These are phyloP conservation scores for Dione vanillae DNA, from an alignment of 2,888 invertebrate genomes.

Conservation along the genomic window DNA sequence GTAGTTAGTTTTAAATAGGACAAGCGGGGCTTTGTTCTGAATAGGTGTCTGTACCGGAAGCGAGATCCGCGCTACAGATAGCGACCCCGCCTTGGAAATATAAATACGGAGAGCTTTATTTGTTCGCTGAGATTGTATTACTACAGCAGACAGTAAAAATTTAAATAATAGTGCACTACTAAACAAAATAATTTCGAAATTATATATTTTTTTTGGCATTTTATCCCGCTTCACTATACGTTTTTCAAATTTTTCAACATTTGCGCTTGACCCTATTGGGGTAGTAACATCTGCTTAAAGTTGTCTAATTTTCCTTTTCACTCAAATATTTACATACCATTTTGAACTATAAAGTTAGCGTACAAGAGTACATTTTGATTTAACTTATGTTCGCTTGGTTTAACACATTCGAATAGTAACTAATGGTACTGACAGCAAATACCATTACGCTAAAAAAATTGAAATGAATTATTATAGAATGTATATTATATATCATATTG, in stretches of 20 bases:
- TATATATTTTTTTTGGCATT: too few species aligned
- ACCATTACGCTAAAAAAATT: neutral
- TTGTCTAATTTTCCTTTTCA: conserved; percentile 21
- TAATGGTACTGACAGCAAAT: conserved; percentile 47
- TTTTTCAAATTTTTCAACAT: conserved; percentile 13
- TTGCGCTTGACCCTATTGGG: conserved; percentile 25
- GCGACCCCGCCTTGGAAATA: conserved; percentile 10
- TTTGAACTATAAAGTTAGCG: neutral
- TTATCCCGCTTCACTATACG: too few species aligned
- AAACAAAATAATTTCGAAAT: too few species aligned
- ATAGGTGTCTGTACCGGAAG: conserved; percentile 27
- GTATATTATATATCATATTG: too few species aligned
- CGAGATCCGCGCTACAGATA: conserved; percentile 21
- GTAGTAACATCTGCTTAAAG: conserved; percentile 25
- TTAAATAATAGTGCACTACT: neutral
- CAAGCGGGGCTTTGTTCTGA: conserved; percentile 24
- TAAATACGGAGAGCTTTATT: neutral
- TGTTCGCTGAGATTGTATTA: neutral
- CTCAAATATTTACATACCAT: neutral
- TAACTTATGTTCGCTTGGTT: conserved; percentile 48
- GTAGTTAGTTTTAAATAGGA: conserved; percentile 24
- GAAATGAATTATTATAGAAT: neutral
- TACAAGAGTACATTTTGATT: neutral
- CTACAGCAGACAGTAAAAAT: neutral
- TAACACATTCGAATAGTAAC: conserved; percentile 50